Conservation (phyloP, 92 coral and sea anemone genomes). For the Palythoa grandiflora region DNA sequence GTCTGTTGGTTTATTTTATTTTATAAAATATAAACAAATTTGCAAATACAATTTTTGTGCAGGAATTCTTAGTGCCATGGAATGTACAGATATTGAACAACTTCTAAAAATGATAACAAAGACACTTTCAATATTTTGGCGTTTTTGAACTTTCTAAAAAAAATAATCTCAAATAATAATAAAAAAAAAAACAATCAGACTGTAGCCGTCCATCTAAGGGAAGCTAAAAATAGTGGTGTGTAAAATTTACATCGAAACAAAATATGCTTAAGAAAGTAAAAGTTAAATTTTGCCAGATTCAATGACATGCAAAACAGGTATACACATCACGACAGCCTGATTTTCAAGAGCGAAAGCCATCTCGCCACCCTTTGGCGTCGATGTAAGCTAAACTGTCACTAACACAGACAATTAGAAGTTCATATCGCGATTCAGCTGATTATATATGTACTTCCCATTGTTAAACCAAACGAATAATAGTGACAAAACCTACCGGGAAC, state of each 20-base stretch:
- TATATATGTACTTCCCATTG: background rate
- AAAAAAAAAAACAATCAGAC: no score
- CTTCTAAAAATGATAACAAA: no score
- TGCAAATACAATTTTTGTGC: no score
- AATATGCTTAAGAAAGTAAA: no score
- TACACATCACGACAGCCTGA: background rate
- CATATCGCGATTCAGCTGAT: background rate
- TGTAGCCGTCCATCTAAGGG: background rate
- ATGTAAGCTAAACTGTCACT: constrained; percentile 4
- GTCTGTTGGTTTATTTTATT: no score
- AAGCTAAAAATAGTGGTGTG: background rate
- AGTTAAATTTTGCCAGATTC: background rate
- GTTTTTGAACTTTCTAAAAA: no score
- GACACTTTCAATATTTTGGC: no score
- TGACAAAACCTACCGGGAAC: constrained; percentile 83
- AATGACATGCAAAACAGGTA: constrained; percentile 8
- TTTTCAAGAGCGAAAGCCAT: background rate
- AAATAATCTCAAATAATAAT: no score
- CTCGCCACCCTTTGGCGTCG: background rate
- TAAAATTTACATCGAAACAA: background rate
- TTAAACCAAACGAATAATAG: constrained; percentile 33
- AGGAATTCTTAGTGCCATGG: no score
- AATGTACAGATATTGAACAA: no score
- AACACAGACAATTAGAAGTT: background rate
- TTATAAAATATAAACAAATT: no score